phyloP scores from a whole-genome alignment of 1,140 invertebrate species.

The Littorina saxatilis region DNA sequence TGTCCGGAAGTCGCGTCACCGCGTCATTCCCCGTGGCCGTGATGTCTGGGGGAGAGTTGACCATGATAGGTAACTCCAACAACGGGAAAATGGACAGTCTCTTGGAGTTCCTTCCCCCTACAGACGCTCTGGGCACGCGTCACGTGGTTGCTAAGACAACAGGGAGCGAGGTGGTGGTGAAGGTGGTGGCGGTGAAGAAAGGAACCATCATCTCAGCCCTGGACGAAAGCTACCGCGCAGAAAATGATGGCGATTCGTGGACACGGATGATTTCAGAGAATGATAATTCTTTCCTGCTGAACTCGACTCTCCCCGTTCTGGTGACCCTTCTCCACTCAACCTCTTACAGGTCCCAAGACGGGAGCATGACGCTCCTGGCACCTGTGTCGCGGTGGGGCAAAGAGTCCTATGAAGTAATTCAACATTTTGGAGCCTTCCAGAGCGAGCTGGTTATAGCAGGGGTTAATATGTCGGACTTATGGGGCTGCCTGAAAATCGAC shows the following conservation, averaged over 20 bases:
- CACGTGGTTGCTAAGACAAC: not conserved
- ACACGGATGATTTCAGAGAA: not conserved
- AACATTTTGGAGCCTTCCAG: not conserved
- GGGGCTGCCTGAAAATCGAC: not conserved
- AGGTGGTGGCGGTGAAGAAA: not conserved
- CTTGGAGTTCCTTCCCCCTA: not conserved
- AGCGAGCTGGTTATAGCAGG: not conserved
- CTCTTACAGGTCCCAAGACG: not conserved
- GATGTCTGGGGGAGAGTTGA: not conserved
- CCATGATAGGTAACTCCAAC: not conserved
- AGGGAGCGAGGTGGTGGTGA: not conserved
- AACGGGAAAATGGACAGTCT: not conserved
- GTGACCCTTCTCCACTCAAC: not conserved
- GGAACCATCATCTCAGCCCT: not conserved
- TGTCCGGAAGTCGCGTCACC: not conserved
- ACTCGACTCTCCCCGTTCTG: not conserved
- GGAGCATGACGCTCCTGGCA: not conserved
- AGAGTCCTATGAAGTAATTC: not conserved
- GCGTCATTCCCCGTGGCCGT: not conserved
- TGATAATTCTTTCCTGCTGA: not conserved
- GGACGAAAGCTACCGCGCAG: not conserved
- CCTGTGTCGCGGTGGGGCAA: not conserved
- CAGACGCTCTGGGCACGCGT: not conserved
- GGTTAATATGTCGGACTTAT: not conserved
- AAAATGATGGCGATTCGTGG: not conserved